Evolutionary conservation across 2,888 invertebrate genomes (phyloP), one percentile per base, ranked within the genome.

Genomic region (Cephus rjabovi): DNA sequence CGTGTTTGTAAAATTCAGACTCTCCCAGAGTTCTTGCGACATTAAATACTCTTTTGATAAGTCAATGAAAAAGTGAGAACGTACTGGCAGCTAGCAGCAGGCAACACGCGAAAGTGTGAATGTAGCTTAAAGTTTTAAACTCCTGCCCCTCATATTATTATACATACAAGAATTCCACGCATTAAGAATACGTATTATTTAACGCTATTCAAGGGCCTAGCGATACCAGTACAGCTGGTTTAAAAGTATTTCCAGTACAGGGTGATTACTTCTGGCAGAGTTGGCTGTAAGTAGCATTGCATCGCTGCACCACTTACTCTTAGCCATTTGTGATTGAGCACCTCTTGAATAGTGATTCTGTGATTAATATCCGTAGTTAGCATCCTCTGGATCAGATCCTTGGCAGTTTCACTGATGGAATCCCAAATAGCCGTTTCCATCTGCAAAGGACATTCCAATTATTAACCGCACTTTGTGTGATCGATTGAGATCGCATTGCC

Each of bases 301-400:
- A 56, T 56, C 23, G 56, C 23, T 34, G 12, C 34, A 33, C 34
- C 68, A 92, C 94, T 93, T 93, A 98, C 98, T 93, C 97, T 95
- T 90, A 99, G 95, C 99, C 99, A 99, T 85, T 97, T 96, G 93
- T 99, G 99, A 90, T 97, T 96, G 80, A 99, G 94, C 80, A 98
- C 98, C 92, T 99, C 97, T 90, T 98, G 97, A 89, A 99, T 97
- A 79, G 98, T 97, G 89, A 98, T 96, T 91, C 99, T 94, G 91
- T 97, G 96, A 85, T 96, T 96, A 80, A 97, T 97, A 92, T 99
- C 98, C 74, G 97, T 95, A 33, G 96, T 95, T 84, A 99, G 94
- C 98, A 99, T 98, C 90, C 96, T 95, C 90, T 96, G 95, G 77
- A 99, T 95, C 86, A 99, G 94, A 92, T 99, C 99, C 93, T 99